phyloP scores from a whole-genome alignment of 2,888 invertebrate species.

The Lysandra coridon region DNA sequence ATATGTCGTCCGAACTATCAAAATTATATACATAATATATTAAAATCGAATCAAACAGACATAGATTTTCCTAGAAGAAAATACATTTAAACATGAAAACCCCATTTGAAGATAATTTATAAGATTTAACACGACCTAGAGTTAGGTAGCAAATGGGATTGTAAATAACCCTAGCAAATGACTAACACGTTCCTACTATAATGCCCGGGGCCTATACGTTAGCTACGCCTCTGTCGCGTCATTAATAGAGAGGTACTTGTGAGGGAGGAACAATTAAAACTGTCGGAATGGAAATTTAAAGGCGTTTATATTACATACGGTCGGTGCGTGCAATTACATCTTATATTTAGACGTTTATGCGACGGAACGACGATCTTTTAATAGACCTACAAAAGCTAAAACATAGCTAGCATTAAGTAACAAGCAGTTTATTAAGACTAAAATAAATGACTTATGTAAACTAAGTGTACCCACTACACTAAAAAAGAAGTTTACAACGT shows the following conservation, averaged over 20 bases:
- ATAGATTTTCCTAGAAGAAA: background rate
- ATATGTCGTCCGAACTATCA: too few relatives aligned
- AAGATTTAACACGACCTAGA: background rate
- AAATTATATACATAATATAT: background rate
- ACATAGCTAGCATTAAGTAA: background rate
- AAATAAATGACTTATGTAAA: background rate
- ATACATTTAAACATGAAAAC: background rate
- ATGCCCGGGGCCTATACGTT: constrained; percentile 20
- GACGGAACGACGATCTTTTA: constrained; percentile 5
- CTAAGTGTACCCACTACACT: background rate
- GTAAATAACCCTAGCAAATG: background rate
- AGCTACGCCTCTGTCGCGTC: constrained; percentile 48
- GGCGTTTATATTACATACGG: constrained; percentile 50
- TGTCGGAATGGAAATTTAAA: constrained; percentile 55
- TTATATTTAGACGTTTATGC: constrained; percentile 30
- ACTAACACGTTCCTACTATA: background rate
- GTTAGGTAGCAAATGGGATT: background rate
- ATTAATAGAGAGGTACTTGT: constrained; percentile 64
- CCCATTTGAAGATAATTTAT: background rate
- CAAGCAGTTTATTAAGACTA: background rate
- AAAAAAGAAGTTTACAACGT: background rate
- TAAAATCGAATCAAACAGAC: background rate
- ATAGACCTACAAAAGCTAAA: constrained; percentile 8
- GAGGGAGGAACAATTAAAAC: constrained; percentile 58
- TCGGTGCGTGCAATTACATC: constrained; percentile 43